phyloP scores from a whole-genome alignment of 2,797 vertebrate genomes.

The Holocentrus rufus region DNA sequence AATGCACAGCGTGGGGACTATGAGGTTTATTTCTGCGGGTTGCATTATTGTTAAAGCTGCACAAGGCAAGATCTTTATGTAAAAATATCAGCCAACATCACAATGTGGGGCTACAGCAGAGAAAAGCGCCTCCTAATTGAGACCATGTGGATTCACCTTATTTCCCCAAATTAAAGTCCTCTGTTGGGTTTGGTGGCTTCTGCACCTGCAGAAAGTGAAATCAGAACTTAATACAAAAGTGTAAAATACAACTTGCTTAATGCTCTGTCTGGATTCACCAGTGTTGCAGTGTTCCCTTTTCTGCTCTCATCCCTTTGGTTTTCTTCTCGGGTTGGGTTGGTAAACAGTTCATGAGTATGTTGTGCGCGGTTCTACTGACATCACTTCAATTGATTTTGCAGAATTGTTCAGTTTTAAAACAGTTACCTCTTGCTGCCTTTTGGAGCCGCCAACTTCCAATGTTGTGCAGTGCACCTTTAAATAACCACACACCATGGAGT shows the following conservation, averaged over 20 bases:
- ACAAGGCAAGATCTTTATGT: neutral
- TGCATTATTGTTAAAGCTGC: neutral
- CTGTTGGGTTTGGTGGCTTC: neutral
- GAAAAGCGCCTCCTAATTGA: neutral
- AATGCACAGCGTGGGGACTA: neutral
- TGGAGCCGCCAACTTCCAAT: too few species aligned
- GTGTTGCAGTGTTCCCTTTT: too few species aligned
- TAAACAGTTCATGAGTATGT: neutral
- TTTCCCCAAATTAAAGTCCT: too few species aligned
- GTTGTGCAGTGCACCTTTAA: too few species aligned
- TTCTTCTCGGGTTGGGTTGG: neutral
- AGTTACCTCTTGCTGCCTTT: too few species aligned
- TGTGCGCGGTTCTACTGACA: neutral
- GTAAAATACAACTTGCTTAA: too few species aligned
- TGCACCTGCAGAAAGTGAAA: neutral
- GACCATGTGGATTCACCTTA: too few species aligned
- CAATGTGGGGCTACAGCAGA: too few species aligned
- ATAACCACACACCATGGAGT: too few species aligned
- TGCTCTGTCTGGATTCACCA: too few species aligned
- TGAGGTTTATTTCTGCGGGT: neutral
- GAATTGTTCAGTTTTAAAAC: too few species aligned
- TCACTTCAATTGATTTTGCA: too few species aligned
- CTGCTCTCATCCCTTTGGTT: neutral
- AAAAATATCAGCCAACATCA: neutral
- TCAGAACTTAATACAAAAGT: neutral